Conservation (phyloP, 2,113 vertebrate species). For the Acanthochromis polyacanthus region DNA sequence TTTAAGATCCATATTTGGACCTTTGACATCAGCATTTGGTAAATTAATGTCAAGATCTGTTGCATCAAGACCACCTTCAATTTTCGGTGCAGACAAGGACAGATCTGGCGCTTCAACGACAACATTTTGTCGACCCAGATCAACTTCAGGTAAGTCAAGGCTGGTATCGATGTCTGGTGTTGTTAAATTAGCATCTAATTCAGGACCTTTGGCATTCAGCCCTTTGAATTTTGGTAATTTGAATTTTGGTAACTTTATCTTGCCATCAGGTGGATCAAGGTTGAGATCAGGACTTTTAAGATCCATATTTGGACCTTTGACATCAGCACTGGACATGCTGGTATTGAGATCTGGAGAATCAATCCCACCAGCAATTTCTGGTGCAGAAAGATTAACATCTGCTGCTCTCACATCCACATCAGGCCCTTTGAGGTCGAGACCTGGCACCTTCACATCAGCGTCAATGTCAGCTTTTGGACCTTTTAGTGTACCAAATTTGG, state of each 20-base stretch:
- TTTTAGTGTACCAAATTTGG: constrained; percentile 62
- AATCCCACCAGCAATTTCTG: constrained; percentile 62
- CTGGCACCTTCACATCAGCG: constrained; percentile 53
- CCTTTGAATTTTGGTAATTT: constrained; percentile 68
- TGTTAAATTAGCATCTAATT: constrained; percentile 53
- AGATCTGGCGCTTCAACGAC: neutral
- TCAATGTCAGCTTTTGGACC: constrained; percentile 65
- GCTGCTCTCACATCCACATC: constrained; percentile 52
- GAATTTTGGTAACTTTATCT: constrained; percentile 53
- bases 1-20: constrained; percentile 34
- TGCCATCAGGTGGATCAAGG: constrained; percentile 33
- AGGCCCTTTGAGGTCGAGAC: constrained; percentile 46
- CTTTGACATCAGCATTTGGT: constrained; percentile 41
- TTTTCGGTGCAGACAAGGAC: neutral
- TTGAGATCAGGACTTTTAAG: constrained; percentile 25
- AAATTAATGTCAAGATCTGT: constrained; percentile 28
- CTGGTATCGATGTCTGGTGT: constrained; percentile 38
- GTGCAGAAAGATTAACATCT: constrained; percentile 59
- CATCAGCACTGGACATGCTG: constrained; percentile 49
- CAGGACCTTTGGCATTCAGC: constrained; percentile 54
- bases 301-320: constrained; percentile 50
- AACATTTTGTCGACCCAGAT: neutral
- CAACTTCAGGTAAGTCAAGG: neutral
- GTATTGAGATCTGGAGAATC: constrained; percentile 47
- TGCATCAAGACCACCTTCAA: constrained; percentile 7